phyloP scores from a whole-genome alignment of 2,113 vertebrate species.

The Petroica traversi region DNA sequence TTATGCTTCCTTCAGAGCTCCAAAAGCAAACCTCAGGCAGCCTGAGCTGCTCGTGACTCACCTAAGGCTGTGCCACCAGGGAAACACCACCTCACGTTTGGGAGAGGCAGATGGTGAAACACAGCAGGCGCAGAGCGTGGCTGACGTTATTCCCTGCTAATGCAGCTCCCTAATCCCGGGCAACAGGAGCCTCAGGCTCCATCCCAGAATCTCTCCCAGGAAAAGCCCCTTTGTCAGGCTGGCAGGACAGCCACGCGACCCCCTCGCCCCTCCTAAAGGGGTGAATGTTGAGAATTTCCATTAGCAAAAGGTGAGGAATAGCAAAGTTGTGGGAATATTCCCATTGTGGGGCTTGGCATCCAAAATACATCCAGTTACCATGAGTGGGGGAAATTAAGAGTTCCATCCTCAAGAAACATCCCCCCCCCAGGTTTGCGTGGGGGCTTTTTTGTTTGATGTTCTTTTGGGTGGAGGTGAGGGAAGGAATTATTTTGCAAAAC shows the following conservation, averaged over 20 bases:
- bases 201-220: neutral
- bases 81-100: neutral
- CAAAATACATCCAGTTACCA: neutral
- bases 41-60: neutral
- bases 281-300: neutral
- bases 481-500: neutral
- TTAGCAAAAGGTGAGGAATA: neutral
- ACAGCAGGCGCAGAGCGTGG: neutral
- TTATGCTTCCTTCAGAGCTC: neutral
- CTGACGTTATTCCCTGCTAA: neutral
- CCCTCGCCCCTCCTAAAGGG: rapidly evolving
- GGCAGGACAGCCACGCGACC: neutral
- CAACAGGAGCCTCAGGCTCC: neutral
- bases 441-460: rapidly evolving
- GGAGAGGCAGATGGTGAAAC: neutral
- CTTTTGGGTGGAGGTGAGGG: neutral
- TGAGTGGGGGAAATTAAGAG: neutral
- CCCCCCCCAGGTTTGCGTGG: neutral
- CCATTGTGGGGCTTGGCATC: neutral
- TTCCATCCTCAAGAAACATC: neutral
- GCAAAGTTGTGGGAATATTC: neutral
- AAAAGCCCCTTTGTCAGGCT: neutral
- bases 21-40: neutral
- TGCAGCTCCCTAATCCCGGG: neutral
- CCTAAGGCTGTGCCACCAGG: neutral